Conservation (phyloP, 2,113 vertebrate species). For the Calonectris borealis region DNA sequence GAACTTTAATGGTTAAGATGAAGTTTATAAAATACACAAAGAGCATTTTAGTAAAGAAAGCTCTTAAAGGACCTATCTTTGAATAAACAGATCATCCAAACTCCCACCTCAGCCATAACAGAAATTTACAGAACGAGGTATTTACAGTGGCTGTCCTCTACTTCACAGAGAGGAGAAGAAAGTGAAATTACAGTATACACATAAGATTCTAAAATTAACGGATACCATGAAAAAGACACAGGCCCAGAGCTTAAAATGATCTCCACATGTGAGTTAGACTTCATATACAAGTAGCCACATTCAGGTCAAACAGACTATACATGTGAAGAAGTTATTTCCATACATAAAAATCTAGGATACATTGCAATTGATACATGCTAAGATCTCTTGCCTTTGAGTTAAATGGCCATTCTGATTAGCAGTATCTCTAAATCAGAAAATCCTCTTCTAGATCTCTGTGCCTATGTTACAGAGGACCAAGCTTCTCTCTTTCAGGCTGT, state of each 20-base stretch:
- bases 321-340: not conserved
- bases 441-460: not conserved
- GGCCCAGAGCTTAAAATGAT: not conserved
- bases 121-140: not conserved
- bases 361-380: accelerated
- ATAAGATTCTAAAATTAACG: not conserved
- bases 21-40: constrained; percentile 44
- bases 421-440: not conserved
- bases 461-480: not conserved
- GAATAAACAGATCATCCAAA: not conserved
- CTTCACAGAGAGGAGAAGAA: not conserved
- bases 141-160: not conserved
- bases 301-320: not conserved
- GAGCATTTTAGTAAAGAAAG: constrained; percentile 8
- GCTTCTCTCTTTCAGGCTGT: not conserved
- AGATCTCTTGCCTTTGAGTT: not conserved
- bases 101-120: not conserved
- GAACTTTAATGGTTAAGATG: not conserved
- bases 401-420: not conserved
- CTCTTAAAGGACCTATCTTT: not conserved
- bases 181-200: not conserved
- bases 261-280: not conserved
- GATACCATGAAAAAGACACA: not conserved
- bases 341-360: not conserved
- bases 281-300: not conserved